Conservation (phyloP, 2,888 invertebrate species). For the Acrobasis repandana region DNA sequence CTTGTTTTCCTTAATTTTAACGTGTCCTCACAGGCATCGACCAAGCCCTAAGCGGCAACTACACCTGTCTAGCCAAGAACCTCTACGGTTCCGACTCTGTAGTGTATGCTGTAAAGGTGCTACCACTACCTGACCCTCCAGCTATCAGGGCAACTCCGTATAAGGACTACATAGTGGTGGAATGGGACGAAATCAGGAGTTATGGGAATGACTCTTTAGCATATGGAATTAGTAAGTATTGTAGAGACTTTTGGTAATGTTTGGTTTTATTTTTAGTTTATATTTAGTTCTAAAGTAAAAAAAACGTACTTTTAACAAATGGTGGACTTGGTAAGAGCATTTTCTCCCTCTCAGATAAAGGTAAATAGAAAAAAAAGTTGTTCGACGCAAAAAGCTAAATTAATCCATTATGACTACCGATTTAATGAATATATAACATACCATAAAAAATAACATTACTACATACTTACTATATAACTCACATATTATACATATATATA, state of each 20-base stretch:
- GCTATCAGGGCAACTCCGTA: conserved; percentile 81
- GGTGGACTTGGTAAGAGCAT: too few relatives aligned
- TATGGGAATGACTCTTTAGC: conserved; percentile 56
- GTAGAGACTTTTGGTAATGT: not conserved
- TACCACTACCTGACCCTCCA: conserved; percentile 89
- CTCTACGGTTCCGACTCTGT: conserved; percentile 92
- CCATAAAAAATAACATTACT: too few relatives aligned
- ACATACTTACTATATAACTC: too few relatives aligned
- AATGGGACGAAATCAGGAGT: conserved; percentile 85
- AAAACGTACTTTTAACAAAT: too few relatives aligned
- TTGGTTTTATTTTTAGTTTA: not conserved
- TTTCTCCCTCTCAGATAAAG: too few relatives aligned
- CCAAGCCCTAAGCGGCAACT: conserved; percentile 89
- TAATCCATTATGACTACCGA: too few relatives aligned
- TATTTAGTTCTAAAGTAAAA: too few relatives aligned
- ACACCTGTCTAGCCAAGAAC: conserved; percentile 91
- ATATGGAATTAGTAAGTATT: conserved; percentile 70
- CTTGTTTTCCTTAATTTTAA: not conserved
- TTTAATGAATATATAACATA: too few relatives aligned
- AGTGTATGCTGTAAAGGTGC: conserved; percentile 88
- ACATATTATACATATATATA: too few relatives aligned
- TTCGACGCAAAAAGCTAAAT: too few relatives aligned
- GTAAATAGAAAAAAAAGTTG: too few relatives aligned
- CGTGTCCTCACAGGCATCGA: conserved; percentile 82
- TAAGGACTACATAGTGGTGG: conserved; percentile 80